Base-by-base conservation (phyloP, 2,888 invertebrate genomes). In the Agriopis leucophaearia region DNA sequence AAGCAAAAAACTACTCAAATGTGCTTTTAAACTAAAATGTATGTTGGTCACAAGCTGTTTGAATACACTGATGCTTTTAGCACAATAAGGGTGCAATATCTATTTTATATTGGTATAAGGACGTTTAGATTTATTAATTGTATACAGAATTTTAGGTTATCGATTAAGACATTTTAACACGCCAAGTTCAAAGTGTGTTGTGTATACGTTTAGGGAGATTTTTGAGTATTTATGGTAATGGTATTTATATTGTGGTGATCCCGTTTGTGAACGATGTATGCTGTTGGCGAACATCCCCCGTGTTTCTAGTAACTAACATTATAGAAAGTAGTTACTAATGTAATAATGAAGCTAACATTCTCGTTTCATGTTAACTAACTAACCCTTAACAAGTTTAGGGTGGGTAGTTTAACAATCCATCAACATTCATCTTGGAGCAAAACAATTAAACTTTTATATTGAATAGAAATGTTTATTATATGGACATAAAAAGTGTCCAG, bases 361-460 rank as follows among this genome's bases (percentile, higher is more conserved):
- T 77, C 76, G 80, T 84, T 85, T 82, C 82, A 83, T 83, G 81
- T 86, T 82, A 81, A 84, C 77, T 76, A 70, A 81, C 77, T 80
- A 82, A 81, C 75, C 45, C 73, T 70, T 78, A 77, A 74, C 69
- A 73, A 71, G 59, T 57, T 66, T 75, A 72, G 74, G 76, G 73
- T 78, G 78, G 81, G 77, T 78, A 78, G 65, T 73, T 74, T 70
- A 72, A 71, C 66, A 64, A 72, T 68, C 67, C 71, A 74, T 66
- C 72, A 50, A 40, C 51, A 65, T 51, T 62, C 72, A 71, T 74
- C 45, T 35, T 70, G 50, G 73, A 65, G 59, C 52, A 59, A 70
- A 67, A 59, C 61, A 51, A 51, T 1, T 44, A 55, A 55, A 16
- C 6, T 18, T 42, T 18, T 2, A 42, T 42, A 16, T n/a, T 1